Conservation (phyloP, 2,797 vertebrate genomes). For the Buphagus erythrorhynchus region DNA sequence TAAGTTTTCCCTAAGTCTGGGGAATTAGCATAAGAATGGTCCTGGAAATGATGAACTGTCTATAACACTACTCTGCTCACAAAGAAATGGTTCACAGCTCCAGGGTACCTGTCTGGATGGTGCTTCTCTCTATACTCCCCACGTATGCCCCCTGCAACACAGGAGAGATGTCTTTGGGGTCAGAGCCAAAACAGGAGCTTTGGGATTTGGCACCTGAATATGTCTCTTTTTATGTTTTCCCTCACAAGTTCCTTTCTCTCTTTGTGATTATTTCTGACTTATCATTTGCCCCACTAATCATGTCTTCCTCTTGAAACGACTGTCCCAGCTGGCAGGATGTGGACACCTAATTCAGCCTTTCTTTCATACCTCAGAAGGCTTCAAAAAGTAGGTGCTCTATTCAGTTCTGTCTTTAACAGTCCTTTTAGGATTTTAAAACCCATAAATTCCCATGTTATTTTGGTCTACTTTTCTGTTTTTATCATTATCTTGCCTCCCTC, state of each 20-base stretch:
- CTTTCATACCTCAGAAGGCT: neutral
- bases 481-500: neutral
- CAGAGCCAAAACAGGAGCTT: neutral
- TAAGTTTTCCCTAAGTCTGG: conserved; percentile 12
- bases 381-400: neutral
- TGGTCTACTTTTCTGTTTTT: neutral
- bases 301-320: neutral
- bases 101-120: neutral
- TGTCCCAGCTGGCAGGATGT: neutral
- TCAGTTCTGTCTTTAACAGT: neutral
- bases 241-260: neutral
- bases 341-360: neutral
- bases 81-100: neutral
- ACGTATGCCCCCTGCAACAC: neutral
- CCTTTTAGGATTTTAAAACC: neutral
- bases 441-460: neutral
- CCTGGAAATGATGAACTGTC: conserved; percentile 50
- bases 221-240: neutral
- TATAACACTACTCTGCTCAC: conserved; percentile 27
- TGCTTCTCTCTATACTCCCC: neutral
- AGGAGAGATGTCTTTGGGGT: neutral
- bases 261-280: neutral
- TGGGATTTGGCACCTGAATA: neutral
- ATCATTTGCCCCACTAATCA: neutral
- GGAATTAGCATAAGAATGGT: conserved; percentile 47